Evolutionary conservation across 2,888 invertebrate species (phyloP).

Genomic region (Corythucha ciliata): DNA sequence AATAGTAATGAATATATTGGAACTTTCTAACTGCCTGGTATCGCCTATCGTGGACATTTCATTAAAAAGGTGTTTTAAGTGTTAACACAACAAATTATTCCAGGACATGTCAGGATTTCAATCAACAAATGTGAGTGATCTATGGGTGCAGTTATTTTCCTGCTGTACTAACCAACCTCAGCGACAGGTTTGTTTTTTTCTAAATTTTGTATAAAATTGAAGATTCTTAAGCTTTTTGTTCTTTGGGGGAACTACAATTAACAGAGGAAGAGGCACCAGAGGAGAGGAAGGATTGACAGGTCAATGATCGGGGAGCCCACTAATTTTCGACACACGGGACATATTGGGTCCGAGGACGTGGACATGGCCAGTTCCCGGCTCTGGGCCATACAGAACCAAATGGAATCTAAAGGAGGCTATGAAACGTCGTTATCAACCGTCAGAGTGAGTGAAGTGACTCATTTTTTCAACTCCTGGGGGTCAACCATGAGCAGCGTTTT

Average conservation of each 20-base stretch:
- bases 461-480: too few species aligned
- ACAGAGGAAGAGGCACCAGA: slow-evolving; percentile 46
- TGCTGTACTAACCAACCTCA: slow-evolving; percentile 76
- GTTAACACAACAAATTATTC: too few species aligned
- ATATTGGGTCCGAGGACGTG: slow-evolving; percentile 82
- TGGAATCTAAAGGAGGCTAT: slow-evolving; percentile 94
- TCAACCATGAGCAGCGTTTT: too few species aligned
- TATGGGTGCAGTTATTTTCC: slow-evolving; percentile 87
- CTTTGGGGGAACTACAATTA: neutral
- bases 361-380: slow-evolving; percentile 74
- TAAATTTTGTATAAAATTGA: neutral
- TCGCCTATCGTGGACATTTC: too few species aligned
- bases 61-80: too few species aligned
- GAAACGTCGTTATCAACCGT: slow-evolving; percentile 52
- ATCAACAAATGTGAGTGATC: slow-evolving; percentile 48
- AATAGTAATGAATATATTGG: too few species aligned
- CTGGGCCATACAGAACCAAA: slow-evolving; percentile 81
- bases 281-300: slow-evolving; percentile 54
- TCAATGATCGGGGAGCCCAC: slow-evolving; percentile 94
- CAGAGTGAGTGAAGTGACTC: too few species aligned
- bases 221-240: slow-evolving; percentile 1
- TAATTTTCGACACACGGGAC: slow-evolving; percentile 90
- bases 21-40: too few species aligned
- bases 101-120: slow-evolving; percentile 22
- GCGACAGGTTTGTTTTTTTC: slow-evolving; percentile 41